Conservation (phyloP, 2,888 invertebrate species). For the Caenorhabditis becei region DNA sequence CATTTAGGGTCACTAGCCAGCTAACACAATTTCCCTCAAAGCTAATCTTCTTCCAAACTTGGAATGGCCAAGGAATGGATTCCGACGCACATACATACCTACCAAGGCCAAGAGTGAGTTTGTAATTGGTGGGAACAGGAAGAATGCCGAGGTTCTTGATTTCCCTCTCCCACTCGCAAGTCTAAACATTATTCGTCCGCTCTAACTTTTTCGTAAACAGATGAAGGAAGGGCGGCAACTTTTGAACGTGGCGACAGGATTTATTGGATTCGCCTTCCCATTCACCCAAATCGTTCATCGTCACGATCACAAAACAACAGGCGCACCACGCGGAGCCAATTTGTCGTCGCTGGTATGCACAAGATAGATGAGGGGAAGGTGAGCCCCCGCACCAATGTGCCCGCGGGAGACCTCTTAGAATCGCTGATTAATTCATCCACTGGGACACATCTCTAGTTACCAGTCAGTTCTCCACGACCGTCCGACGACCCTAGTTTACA, state of each 20-base stretch:
- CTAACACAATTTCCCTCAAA: constrained; percentile 28
- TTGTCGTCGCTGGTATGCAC: constrained; percentile 63
- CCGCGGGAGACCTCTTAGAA: constrained; percentile 40
- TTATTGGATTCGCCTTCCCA: constrained; percentile 18
- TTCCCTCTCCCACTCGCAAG: neutral
- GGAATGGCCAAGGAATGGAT: constrained; percentile 5
- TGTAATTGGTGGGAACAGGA: constrained; percentile 33
- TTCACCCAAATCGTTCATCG: constrained; percentile 10
- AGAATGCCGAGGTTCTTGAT: neutral
- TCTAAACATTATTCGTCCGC: neutral
- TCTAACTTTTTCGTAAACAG: neutral
- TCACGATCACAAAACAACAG: constrained; percentile 48
- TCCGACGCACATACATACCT: constrained; percentile 12
- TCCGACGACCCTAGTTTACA: constrained; percentile 46
- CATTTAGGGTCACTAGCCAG: constrained; percentile 26
- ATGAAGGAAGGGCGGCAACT: constrained; percentile 25
- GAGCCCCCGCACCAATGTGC: constrained; percentile 13
- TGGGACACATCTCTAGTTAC: constrained; percentile 58
- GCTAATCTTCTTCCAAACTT: constrained; percentile 39
- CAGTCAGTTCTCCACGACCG: constrained; percentile 20
- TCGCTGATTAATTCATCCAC: constrained; percentile 62
- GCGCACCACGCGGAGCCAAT: constrained; percentile 51
- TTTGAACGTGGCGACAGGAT: constrained; percentile 25
- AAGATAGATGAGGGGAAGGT: constrained; percentile 58
- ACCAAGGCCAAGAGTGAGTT: constrained; percentile 52